Evolutionary conservation across 2,888 invertebrate genomes (phyloP), one percentile per base, ranked within the genome.

Genomic region (Aphodius granarius): DNA sequence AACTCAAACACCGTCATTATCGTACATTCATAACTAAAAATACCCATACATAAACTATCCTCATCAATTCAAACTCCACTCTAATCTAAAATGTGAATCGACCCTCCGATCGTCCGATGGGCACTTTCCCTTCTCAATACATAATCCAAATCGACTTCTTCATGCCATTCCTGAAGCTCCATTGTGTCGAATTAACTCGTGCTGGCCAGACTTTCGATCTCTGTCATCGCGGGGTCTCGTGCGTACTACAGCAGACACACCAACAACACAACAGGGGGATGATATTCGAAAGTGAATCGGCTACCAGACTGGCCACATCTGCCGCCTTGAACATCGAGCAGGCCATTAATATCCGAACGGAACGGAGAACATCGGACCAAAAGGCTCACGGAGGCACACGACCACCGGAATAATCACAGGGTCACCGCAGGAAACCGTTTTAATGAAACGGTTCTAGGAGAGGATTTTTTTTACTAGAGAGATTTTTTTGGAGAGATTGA

Each of bases 201-300:
- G 74, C 74, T 75, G 73, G 77, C 73, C 75, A 76, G 76, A 81
- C 81, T 81, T 81, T 81, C 81, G 80, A 81, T 81, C 80, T 81
- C 80, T 78, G 71, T 64, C 71, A 64, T 65, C 74, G 68, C 70
- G 43, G 43, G 43, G 43, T 43, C 43, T 1, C 43, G 43, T 13
- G 43, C 43, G 43, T 43, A 43, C 43, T 43, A 43, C 43, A 3
- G 9, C 43, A n/a, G n/a, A n/a, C n/a, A n/a, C n/a, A n/a, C n/a
- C n/a, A n/a, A 18, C 43, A 6, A 3, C 43, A 68, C 18, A 66
- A 73, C 63, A 72, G 68, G 76, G 79, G 79, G 79, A 77, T 78
- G 77, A 75, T 77, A 73, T 76, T 70, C 65, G 75, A 76, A 76
- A 76, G 77, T 75, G 77, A 77, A 77, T 77, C 76, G 72, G 70